Evolutionary conservation across 1,140 invertebrate species (phyloP).

Genomic region (Drosophila watanabei): DNA sequence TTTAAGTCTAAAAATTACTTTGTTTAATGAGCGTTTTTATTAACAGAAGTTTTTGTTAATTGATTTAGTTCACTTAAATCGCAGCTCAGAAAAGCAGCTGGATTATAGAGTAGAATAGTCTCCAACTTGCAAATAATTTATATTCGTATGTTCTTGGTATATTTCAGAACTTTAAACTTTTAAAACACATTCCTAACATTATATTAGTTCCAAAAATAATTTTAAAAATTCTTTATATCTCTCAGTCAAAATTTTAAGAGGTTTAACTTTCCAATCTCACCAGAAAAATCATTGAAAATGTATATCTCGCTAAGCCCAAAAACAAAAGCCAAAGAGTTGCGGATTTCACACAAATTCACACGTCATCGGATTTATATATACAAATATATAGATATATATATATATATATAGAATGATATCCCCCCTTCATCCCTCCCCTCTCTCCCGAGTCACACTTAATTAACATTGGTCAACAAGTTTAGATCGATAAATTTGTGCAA

Average conservation of each 20-base stretch:
- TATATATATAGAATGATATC: not conserved
- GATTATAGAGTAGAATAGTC: too few relatives aligned
- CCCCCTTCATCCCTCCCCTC: too few relatives aligned
- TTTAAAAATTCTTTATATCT: not conserved
- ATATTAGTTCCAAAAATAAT: not conserved
- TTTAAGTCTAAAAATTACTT: too few relatives aligned
- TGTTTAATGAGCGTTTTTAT: not conserved
- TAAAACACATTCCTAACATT: not conserved
- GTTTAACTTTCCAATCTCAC: not conserved
- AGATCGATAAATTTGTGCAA: constrained; percentile 64
- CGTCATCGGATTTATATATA: constrained; percentile 22
- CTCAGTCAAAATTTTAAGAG: not conserved
- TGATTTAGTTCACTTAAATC: too few relatives aligned
- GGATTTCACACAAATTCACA: constrained; percentile 30
- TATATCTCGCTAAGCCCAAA: constrained; percentile 14
- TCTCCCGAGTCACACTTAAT: constrained; percentile 49
- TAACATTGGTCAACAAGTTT: constrained; percentile 61
- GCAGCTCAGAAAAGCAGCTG: too few relatives aligned
- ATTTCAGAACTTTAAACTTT: not conserved
- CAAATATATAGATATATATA: not conserved
- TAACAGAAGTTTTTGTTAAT: too few relatives aligned
- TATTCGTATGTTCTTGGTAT: too few relatives aligned
- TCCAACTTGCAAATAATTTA: too few relatives aligned
- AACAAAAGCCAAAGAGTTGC: constrained; percentile 23
- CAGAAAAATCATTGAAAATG: constrained; percentile 24